Base-by-base conservation (phyloP, 2,113 vertebrate genomes). In the Salminus brasiliensis region DNA sequence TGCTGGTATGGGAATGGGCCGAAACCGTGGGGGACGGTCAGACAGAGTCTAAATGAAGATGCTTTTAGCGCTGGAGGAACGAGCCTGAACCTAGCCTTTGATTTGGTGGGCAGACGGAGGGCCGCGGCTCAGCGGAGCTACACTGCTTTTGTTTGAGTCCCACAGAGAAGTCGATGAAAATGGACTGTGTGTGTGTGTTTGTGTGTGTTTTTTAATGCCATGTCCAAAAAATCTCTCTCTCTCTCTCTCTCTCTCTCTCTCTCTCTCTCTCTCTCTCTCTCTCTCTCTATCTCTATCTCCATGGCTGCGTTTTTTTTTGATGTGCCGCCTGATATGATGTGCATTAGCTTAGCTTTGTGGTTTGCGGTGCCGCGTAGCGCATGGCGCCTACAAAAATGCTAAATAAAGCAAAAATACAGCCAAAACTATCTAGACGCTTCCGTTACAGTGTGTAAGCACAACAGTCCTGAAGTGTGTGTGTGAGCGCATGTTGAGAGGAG, bases 161-260 rank as follows among this genome's bases (percentile, higher is more conserved):
- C 60, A 73, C 59, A 0, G 10, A 60, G 41, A 80, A 84, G 80
- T 80, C 82, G 68, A 80, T 84, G 73, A 62, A 67, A 73, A 68
- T 77, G 82, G 71, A 60, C 79, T 30, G 29, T 34, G 34, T 62
- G 52, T 3, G 12, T 73, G n/a, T n/a, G n/a, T n/a, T 41, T 41
- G 39, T 41, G 4, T 41, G 39, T 41, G 39, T 41, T 41, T 45
- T 63, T 41, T 45, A 62, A 52, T 68, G 25, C 79, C 10, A 18
- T 47, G 21, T 80, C 25, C 67, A 80, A 68, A 63, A 41, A 15
- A 45, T 43, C 39, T 57, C 29, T 53, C 62, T 43, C 36, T 74
- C 23, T 21, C 18, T 67, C 65, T 43, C 6, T 16, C 29, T 57
- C 59, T 34, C 39, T 53, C 34, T 25, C 32, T n/a, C 12, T 16